A percentile compares a stretch with the other conserved stretches of the same genome.
Evolutionary conservation across 2,113 vertebrate species (phyloP).

Genomic region (Pseudorhombus dupliciocellatus): DNA sequence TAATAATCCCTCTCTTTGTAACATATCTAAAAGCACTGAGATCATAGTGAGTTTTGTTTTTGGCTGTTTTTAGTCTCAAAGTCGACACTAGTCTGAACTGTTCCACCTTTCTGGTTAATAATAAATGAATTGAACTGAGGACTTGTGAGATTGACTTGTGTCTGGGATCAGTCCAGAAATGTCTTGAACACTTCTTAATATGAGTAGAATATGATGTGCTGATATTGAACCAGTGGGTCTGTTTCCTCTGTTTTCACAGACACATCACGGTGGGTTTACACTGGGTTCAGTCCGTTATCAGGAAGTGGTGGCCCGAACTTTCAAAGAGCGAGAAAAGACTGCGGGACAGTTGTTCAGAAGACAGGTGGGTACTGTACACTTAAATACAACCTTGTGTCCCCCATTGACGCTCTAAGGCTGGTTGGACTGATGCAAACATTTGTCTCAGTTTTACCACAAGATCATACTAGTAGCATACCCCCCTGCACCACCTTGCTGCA

Average conservation of each 20-base stretch:
- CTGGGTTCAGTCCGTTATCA: conserved; percentile 96
- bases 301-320: conserved; percentile 95
- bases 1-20: background rate
- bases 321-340: conserved; percentile 87
- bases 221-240: background rate
- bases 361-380: conserved; percentile 66
- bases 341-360: conserved; percentile 80
- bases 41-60: background rate
- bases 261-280: conserved; percentile 94
- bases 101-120: conserved; percentile 9
- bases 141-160: background rate
- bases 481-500: too few species aligned
- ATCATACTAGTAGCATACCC: too few species aligned
- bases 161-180: background rate
- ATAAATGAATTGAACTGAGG: conserved; percentile 6
- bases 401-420: too few species aligned
- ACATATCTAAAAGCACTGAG: background rate
- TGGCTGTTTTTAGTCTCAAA: conserved; percentile 11
- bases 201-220: background rate
- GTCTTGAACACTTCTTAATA: background rate
- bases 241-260: conserved; percentile 69
- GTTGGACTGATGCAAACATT: too few species aligned
- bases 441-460: too few species aligned
- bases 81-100: background rate
- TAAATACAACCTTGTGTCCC: background rate